Percentiles rank a stretch among this genome's conserved stretches.
Conservation (phyloP, 2,888 invertebrate genomes). For the Linnaemya vulpina region DNA sequence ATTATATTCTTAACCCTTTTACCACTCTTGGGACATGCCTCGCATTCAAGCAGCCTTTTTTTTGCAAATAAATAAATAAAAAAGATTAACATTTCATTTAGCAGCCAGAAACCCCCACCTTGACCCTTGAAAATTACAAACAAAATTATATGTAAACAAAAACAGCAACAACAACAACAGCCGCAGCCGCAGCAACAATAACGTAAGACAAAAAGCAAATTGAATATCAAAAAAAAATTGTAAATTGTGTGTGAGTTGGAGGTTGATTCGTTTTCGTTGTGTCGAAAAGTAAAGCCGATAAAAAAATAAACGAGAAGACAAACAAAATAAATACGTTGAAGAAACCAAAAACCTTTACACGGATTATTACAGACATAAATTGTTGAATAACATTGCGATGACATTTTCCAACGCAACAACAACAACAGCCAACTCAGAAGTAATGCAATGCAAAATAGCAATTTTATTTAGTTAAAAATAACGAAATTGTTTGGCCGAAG, state of each 20-base stretch:
- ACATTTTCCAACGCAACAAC: slow-evolving; percentile 60
- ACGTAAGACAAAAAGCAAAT: slow-evolving; percentile 25
- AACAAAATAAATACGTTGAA: not conserved
- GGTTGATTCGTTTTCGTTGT: slow-evolving; percentile 26
- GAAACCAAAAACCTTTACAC: slow-evolving; percentile 58
- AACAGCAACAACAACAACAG: too few relatives aligned
- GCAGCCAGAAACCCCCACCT: slow-evolving; percentile 63
- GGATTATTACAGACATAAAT: slow-evolving; percentile 67
- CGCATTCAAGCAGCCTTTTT: not conserved
- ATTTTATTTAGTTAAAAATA: slow-evolving; percentile 48
- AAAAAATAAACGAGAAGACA: not conserved
- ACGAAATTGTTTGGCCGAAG: slow-evolving; percentile 24
- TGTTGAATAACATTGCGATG: slow-evolving; percentile 68
- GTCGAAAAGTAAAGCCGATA: slow-evolving; percentile 29
- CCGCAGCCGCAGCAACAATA: not conserved
- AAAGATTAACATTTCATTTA: slow-evolving; percentile 50
- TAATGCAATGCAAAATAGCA: slow-evolving; percentile 47
- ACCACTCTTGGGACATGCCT: not conserved
- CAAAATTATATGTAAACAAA: slow-evolving; percentile 38
- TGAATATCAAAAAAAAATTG: slow-evolving; percentile 24
- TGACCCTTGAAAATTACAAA: slow-evolving; percentile 58
- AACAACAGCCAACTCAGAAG: not conserved
- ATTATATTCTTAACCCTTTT: too few relatives aligned
- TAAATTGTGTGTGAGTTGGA: slow-evolving; percentile 16
- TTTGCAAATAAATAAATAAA: not conserved